Conservation (phyloP, 2,888 invertebrate genomes). For the Pantelozetes paolii region DNA sequence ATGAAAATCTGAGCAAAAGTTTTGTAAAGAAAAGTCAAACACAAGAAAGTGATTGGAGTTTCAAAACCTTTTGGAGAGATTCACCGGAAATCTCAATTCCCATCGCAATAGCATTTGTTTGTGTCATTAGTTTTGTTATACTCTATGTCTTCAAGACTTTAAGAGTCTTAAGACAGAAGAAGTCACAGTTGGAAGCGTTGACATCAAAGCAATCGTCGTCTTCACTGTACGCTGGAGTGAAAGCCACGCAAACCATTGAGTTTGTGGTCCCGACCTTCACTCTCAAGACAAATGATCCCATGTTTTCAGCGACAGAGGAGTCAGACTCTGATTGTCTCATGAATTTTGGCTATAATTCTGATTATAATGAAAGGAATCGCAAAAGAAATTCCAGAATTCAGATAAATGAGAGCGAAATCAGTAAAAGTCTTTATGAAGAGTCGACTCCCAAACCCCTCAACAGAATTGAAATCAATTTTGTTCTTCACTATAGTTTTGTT, state of each 20-base stretch:
- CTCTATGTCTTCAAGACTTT: background rate
- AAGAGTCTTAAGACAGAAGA: background rate
- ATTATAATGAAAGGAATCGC: background rate
- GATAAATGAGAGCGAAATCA: conserved; percentile 44
- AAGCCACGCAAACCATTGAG: conserved; percentile 45
- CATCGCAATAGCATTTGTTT: background rate
- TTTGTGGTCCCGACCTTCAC: conserved; percentile 47
- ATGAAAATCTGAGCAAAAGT: background rate
- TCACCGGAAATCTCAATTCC: conserved; percentile 16
- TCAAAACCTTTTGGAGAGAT: background rate
- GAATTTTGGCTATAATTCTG: conserved; percentile 17
- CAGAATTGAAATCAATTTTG: conserved; percentile 44
- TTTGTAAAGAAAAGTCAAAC: background rate
- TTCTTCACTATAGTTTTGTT: conserved; percentile 43
- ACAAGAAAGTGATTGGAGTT: background rate
- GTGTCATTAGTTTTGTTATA: conserved; percentile 1
- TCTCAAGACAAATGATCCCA: conserved; percentile 4
- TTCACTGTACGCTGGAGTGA: conserved; percentile 42
- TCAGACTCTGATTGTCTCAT: conserved; percentile 46
- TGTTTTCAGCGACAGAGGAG: conserved; percentile 43
- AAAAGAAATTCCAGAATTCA: conserved; percentile 35
- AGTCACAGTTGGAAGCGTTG: conserved; percentile 20
- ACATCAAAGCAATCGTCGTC: conserved; percentile 37
- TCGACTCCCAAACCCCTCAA: background rate
- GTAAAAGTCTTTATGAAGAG: conserved; percentile 45